Conservation (phyloP, 2,888 invertebrate species). For the Phanerotoma sp. region DNA sequence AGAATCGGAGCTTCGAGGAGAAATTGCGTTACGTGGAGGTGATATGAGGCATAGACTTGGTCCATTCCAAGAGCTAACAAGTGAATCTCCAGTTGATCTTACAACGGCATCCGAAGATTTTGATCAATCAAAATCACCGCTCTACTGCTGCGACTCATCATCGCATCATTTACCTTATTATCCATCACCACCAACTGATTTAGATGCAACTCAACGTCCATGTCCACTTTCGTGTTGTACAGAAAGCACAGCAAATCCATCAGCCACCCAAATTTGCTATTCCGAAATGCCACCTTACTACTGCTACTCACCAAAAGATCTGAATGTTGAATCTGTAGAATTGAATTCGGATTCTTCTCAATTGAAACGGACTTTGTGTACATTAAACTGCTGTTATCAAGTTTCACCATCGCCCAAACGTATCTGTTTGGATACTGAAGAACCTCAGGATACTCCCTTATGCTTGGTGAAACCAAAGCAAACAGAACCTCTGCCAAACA, state of each 20-base stretch:
- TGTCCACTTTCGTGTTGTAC: slow-evolving; percentile 47
- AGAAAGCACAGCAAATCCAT: slow-evolving; percentile 34
- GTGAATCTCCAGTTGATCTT: slow-evolving; percentile 50
- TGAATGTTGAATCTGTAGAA: slow-evolving; percentile 25
- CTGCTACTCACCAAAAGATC: slow-evolving; percentile 44
- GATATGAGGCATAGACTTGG: slow-evolving; percentile 52
- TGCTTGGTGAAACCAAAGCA: slow-evolving; percentile 56
- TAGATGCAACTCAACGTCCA: slow-evolving; percentile 6
- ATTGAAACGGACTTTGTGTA: slow-evolving; percentile 40
- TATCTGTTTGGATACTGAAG: slow-evolving; percentile 37
- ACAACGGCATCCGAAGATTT: slow-evolving; percentile 39
- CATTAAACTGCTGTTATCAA: slow-evolving; percentile 43
- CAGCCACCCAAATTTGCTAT: slow-evolving; percentile 39
- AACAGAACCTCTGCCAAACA: slow-evolving; percentile 15
- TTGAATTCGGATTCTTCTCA: slow-evolving; percentile 7
- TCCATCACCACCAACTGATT: slow-evolving; percentile 24
- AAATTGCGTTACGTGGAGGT: slow-evolving; percentile 49
- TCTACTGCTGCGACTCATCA: slow-evolving; percentile 41
- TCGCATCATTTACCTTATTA: slow-evolving; percentile 36
- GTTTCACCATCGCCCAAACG: slow-evolving; percentile 39
- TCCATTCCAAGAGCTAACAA: slow-evolving; percentile 40
- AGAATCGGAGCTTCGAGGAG: slow-evolving; percentile 54
- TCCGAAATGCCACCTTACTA: slow-evolving; percentile 36
- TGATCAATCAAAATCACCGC: slow-evolving; percentile 35
- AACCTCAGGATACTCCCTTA: slow-evolving; percentile 55